Evolutionary conservation across 2,113 vertebrate species (phyloP).

Genomic region (Pagrus major): DNA sequence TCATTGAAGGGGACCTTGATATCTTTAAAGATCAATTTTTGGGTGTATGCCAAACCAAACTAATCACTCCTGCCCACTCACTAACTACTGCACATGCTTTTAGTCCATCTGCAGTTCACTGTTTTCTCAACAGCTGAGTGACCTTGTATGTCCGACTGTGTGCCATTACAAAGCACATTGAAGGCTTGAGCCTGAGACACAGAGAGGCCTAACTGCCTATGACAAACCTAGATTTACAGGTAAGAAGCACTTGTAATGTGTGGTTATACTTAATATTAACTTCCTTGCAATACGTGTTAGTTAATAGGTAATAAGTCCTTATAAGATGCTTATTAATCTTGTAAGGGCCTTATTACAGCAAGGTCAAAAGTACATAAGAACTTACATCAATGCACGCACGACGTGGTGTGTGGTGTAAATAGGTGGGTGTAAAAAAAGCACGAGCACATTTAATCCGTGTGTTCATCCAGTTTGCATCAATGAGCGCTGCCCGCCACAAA

Average conservation of each 20-base stretch:
- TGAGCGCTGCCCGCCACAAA: constrained; percentile 57
- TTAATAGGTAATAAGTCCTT: no score
- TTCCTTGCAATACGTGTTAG: no score
- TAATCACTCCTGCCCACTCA: not conserved
- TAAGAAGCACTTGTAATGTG: not conserved
- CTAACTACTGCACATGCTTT: constrained; percentile 17
- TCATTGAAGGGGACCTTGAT: constrained; percentile 23
- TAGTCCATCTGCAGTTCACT: constrained; percentile 12
- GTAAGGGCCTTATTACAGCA: no score
- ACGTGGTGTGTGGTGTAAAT: constrained; percentile 5
- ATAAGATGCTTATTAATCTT: no score
- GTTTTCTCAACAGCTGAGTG: constrained; percentile 48
- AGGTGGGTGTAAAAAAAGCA: constrained; percentile 28
- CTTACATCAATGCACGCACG: constrained; percentile 7
- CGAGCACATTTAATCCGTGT: constrained; percentile 44
- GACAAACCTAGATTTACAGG: not conserved
- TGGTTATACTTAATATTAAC: no score
- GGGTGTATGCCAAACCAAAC: constrained; percentile 21
- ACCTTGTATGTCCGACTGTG: constrained; percentile 19
- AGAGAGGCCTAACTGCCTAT: not conserved
- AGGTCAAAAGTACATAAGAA: not conserved
- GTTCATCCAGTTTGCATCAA: constrained; percentile 57
- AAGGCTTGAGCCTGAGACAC: constrained; percentile 15
- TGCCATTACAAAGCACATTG: constrained; percentile 6
- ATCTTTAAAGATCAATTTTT: constrained; percentile 12